Evolutionary conservation across 2,888 invertebrate genomes (phyloP).

Genomic region (Eretmocerus hayati): DNA sequence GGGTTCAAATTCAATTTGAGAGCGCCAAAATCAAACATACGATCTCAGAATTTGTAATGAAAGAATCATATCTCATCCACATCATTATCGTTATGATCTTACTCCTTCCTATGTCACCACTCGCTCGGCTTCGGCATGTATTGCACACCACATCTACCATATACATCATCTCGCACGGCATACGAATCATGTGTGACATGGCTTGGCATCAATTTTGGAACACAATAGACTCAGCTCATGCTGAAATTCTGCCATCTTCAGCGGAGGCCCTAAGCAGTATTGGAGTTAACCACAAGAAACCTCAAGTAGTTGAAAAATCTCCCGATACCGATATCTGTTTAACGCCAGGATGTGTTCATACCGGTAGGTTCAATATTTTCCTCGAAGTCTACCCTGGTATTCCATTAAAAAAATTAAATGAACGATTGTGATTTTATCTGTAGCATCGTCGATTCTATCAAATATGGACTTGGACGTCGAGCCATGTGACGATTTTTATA

Average conservation of each 20-base stretch:
- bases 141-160: too few relatives aligned
- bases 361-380: slow-evolving; percentile 54
- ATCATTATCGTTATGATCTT: too few relatives aligned
- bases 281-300: slow-evolving; percentile 19
- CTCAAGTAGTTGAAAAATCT: slow-evolving; percentile 32
- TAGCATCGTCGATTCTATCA: slow-evolving; percentile 62
- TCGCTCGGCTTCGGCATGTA: too few relatives aligned
- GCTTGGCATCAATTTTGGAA: too few relatives aligned
- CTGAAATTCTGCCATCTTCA: slow-evolving; percentile 40
- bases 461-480: slow-evolving; percentile 66
- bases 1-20: too few relatives aligned
- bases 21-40: too few relatives aligned
- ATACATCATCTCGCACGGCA: too few relatives aligned
- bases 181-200: too few relatives aligned
- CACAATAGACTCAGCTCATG: slow-evolving; percentile 34
- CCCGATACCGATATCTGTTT: slow-evolving; percentile 56
- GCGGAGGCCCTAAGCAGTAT: slow-evolving; percentile 36
- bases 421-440: not conserved
- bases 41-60: too few relatives aligned
- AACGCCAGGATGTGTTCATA: slow-evolving; percentile 71
- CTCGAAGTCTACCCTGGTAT: not conserved
- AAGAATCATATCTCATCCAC: too few relatives aligned
- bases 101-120: too few relatives aligned
- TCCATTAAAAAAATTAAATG: not conserved
- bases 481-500: slow-evolving; percentile 78